These are phyloP conservation scores for Danio albolineatus DNA, from an alignment of 2,797 vertebrate species.

Conservation along the genomic window DNA sequence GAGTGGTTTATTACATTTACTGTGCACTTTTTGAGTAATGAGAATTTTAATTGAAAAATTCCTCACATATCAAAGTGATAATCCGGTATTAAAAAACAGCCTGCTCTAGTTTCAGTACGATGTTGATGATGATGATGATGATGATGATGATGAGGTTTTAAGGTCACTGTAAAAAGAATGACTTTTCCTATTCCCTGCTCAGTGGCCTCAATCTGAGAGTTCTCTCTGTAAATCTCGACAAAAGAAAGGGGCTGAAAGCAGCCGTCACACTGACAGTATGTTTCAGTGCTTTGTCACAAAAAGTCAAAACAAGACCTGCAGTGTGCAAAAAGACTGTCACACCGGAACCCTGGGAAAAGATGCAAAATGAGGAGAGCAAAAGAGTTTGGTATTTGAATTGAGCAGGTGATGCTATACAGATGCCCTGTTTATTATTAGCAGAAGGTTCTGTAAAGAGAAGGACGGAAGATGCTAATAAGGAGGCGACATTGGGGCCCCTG, in stretches of 20 bases:
- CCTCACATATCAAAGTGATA: background rate
- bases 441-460: conserved; percentile 6
- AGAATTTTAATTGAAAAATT: conserved; percentile 34
- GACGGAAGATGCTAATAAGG: background rate
- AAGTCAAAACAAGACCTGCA: conserved; percentile 52
- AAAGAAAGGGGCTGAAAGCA: conserved; percentile 39
- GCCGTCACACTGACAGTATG: conserved; percentile 25
- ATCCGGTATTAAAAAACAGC: conserved; percentile 17
- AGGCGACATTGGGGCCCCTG: background rate
- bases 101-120: background rate
- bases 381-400: conserved; percentile 36
- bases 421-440: conserved; percentile 11
- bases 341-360: conserved; percentile 33
- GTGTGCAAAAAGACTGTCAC: conserved; percentile 34
- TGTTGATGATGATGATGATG: background rate
- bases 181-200: background rate
- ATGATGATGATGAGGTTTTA: conserved; percentile 32
- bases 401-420: conserved; percentile 36
- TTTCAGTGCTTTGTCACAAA: conserved; percentile 36
- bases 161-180: conserved; percentile 18
- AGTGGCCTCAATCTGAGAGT: background rate
- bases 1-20: background rate
- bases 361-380: background rate
- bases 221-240: conserved; percentile 27
- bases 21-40: background rate